Percentiles rank a stretch among this genome's conserved stretches.
phyloP scores from a whole-genome alignment of 2,797 vertebrate genomes.

The Podarcis lilfordi region DNA sequence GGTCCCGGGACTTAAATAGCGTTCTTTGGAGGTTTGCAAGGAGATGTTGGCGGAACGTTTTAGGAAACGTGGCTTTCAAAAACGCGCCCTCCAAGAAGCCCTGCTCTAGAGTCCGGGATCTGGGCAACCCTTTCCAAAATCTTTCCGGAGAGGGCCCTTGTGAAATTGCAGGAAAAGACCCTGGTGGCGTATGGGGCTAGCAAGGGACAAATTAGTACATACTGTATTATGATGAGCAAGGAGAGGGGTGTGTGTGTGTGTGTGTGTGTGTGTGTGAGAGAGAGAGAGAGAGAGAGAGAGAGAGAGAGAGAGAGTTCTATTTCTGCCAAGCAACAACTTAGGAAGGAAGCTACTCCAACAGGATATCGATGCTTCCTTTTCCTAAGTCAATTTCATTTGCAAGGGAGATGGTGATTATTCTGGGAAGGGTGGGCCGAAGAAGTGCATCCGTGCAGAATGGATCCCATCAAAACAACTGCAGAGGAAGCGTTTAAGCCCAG shows the following conservation, averaged over 20 bases:
- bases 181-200: too few species aligned
- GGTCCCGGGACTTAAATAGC: too few species aligned
- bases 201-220: too few species aligned
- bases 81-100: background rate
- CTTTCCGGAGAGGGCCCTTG: background rate
- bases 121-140: background rate
- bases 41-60: background rate
- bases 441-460: background rate
- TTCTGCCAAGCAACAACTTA: background rate
- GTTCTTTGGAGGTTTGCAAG: background rate
- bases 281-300: background rate
- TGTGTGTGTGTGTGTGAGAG: too few species aligned
- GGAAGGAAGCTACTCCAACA: constrained; percentile 2
- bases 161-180: too few species aligned
- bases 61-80: background rate
- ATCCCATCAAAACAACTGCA: background rate
- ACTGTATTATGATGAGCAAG: background rate
- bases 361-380: constrained; percentile 29
- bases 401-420: background rate
- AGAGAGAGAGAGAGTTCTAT: background rate
- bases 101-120: too few species aligned
- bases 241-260: background rate
- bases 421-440: background rate
- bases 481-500: background rate
- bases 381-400: background rate